These are phyloP conservation scores for Malthinus flaveolus DNA, from an alignment of 2,888 invertebrate species.

Conservation along the genomic window DNA sequence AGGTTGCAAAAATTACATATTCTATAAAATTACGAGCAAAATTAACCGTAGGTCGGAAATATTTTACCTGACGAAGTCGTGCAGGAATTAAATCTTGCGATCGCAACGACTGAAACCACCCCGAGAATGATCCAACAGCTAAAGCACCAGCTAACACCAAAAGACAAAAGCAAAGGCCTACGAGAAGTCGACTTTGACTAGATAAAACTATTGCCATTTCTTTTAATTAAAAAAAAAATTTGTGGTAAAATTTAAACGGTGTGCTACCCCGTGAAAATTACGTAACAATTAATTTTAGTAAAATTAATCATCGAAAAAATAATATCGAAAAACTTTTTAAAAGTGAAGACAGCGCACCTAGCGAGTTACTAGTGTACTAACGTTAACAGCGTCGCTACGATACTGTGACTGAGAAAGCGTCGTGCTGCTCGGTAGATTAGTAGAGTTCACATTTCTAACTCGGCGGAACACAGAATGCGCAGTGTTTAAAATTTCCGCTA, in stretches of 20 bases:
- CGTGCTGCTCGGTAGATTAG: constrained; percentile 35
- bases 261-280: too few relatives aligned
- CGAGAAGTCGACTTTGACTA: constrained; percentile 63
- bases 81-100: constrained; percentile 60
- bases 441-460: constrained; percentile 19
- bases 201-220: constrained; percentile 69
- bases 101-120: constrained; percentile 63
- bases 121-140: constrained; percentile 63
- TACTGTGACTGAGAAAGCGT: constrained; percentile 46
- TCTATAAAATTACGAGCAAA: constrained; percentile 22
- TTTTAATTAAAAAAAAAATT: not conserved
- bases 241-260: too few relatives aligned
- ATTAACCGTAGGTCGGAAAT: too few relatives aligned
- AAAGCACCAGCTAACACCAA: constrained; percentile 61
- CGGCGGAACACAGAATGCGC: constrained; percentile 27
- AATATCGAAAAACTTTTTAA: constrained; percentile 38
- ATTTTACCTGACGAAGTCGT: constrained; percentile 60
- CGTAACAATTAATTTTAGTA: not conserved
- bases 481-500: constrained; percentile 16
- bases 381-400: constrained; percentile 48
- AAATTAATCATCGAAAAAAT: not conserved
- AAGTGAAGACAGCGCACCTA: constrained; percentile 43
- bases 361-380: constrained; percentile 45
- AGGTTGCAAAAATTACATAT: not conserved
- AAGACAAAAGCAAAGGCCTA: constrained; percentile 60